Evolutionary conservation across 2,113 vertebrate genomes (phyloP), one percentile per base, ranked within the genome.

Genomic region (Datnioides undecimradiatus): DNA sequence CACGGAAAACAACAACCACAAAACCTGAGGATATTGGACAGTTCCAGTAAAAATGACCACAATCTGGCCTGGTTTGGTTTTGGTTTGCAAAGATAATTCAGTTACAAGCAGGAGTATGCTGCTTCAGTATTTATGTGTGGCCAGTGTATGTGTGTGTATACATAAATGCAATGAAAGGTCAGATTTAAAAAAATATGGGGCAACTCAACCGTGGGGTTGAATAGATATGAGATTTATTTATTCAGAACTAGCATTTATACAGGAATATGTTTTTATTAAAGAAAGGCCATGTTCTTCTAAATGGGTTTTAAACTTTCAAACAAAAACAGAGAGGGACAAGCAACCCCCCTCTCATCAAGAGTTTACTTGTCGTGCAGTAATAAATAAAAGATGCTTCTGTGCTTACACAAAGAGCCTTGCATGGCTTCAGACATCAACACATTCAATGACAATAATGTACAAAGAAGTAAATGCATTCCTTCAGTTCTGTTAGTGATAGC

Each of bases 211-310:
- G 68, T 73, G 52, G 33, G 8, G 10, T 25, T 71, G 82, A 84
- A 90, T 75, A 76, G 40, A 84, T 82, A 72, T 72, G 29, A 72
- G 25, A 75, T 79, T 64, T 88, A 86, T 89, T 87, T 82, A 86
- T 89, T 89, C 77, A 86, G 51, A 71, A 45, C 58, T 52, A 8
- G 40, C 73, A 72, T 73, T 86, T 70, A 64, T 62, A 74, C 40
- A 66, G 43, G 62, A 51, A 52, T 57, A 12, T 72, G n/a, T 72
- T 90, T 74, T 73, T 68, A 71, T 66, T 80, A 48, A 68, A 65
- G 52, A 64, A 75, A 82, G 29, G 3, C 55, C 69, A 69, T 79
- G 65, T 82, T 83, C 52, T 36, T 72, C 55, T 76, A 76, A 69
- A 87, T 67, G 17, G 45, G 23, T 83, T 78, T 90, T 78, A 79